Evolutionary conservation across 2,113 vertebrate species (phyloP), one percentile per base, ranked within the genome.

Genomic region (Atlantisia rogersi): DNA sequence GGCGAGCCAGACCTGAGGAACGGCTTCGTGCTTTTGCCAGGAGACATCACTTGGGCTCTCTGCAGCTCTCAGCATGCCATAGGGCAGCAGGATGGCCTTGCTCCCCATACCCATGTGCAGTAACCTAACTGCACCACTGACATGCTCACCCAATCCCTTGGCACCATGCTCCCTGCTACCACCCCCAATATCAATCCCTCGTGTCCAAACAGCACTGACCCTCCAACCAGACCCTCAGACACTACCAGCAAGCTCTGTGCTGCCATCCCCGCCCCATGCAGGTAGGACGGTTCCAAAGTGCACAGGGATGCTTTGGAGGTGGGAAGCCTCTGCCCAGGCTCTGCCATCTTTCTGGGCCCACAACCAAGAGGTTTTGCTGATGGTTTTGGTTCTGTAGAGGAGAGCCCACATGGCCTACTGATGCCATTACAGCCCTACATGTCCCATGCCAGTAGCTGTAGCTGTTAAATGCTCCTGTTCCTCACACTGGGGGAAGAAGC

Each of bases 21-120:
- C 0, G 7, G 52, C n/a, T 81, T 68, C 22, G 12, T 64, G 37
- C 13, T 59, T 64, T 78, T 76, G 65, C 32, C 16, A 2, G 5
- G 10, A 68, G 39, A 13, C 39, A 62, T 13, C 28, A 60, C 32
- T 12, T 15, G 42, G 15, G 44, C 35, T 19, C n/a, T 2, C 50
- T n/a, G 29, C 65, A 62, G 62, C 53, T 63, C 81, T 37, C 28
- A 2, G 39, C 0, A 0, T 39, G 42, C 3, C 0, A 2, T 6
- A 5, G 0, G 5, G 63, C 62, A 62, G 25, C 7, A 4, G 53
- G 46, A 46, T 62, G 69, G 53, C 53, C 42, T n/a, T 77, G 37
- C 60, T 64, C 60, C 44, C 65, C 3, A 0, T 16, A 19, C 59
- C 19, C 10, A 7, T 31, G 28, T 4, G 18, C 40, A 25, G 46